These are phyloP conservation scores for Syrrhaptes paradoxus DNA, from an alignment of 2,113 vertebrate species.

Conservation along the genomic window DNA sequence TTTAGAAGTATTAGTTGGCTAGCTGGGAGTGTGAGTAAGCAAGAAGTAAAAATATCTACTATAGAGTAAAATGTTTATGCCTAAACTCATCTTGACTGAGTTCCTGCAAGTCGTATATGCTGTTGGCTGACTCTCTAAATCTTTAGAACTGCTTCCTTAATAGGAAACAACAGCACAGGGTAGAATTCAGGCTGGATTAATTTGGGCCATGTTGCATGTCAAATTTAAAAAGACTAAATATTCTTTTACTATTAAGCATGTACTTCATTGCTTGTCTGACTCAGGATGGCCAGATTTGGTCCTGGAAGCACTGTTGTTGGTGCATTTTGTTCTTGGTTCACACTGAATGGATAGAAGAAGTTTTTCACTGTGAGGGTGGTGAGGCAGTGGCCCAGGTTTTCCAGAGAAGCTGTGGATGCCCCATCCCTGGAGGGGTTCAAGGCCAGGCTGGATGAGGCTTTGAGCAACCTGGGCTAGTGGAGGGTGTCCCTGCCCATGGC, in stretches of 20 bases:
- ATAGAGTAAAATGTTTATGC: not conserved
- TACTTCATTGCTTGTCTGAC: not conserved
- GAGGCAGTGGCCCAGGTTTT: too few species aligned
- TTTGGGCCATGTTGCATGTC: not conserved
- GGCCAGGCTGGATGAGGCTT: too few species aligned
- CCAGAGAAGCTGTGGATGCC: too few species aligned
- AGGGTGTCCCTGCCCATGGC: too few species aligned
- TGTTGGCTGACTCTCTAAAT: not conserved
- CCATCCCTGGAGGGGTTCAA: too few species aligned
- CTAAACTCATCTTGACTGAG: not conserved
- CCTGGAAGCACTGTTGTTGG: not conserved
- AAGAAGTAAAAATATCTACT: not conserved
- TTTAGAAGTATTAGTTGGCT: not conserved
- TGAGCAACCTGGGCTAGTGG: too few species aligned
- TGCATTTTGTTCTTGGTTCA: not conserved
- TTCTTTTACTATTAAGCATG: not conserved
- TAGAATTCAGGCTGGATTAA: not conserved
- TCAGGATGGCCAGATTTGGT: not conserved
- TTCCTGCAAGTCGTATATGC: not conserved
- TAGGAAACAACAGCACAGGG: not conserved
- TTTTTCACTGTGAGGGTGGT: too few species aligned
- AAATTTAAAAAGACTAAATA: not conserved
- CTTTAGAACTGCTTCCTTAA: not conserved
- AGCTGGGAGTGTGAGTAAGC: not conserved
- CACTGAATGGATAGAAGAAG: not conserved